phyloP scores from a whole-genome alignment of 1,140 invertebrate species.

The Saccostrea echinata region DNA sequence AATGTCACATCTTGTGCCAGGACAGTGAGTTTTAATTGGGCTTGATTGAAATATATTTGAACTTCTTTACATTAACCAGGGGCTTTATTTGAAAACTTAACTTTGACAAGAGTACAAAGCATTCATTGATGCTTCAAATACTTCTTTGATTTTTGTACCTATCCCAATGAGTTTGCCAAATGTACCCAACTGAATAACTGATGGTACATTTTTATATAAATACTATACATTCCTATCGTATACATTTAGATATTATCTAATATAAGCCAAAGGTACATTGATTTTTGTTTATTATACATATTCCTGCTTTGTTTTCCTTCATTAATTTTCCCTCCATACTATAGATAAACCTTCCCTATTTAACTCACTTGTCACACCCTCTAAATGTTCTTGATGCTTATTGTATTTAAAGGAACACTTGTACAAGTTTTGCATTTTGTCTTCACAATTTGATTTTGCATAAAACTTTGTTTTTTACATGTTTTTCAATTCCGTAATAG shows the following conservation, averaged over 20 bases:
- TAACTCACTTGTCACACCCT: neutral
- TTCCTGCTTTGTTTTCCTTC: neutral
- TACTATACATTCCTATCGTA: neutral
- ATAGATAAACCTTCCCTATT: neutral
- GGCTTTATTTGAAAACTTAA: too few relatives aligned
- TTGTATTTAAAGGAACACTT: neutral
- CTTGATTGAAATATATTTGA: too few relatives aligned
- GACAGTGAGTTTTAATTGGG: too few relatives aligned
- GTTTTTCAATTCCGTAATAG: too few relatives aligned
- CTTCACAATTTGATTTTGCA: neutral
- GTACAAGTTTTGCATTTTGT: neutral
- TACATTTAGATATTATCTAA: neutral
- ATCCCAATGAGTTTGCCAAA: too few relatives aligned
- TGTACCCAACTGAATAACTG: too few relatives aligned
- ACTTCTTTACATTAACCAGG: too few relatives aligned
- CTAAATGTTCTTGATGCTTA: neutral
- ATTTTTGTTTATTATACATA: neutral
- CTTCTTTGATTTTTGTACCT: too few relatives aligned
- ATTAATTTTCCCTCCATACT: neutral
- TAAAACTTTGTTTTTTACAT: neutral
- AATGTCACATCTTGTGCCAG: too few relatives aligned
- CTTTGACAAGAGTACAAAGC: too few relatives aligned
- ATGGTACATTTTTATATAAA: too few relatives aligned
- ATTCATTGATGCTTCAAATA: too few relatives aligned
- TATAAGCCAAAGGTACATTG: neutral